These are phyloP conservation scores for Aegithalos caudatus DNA, from an alignment of 2,113 vertebrate genomes.

Conservation along the genomic window DNA sequence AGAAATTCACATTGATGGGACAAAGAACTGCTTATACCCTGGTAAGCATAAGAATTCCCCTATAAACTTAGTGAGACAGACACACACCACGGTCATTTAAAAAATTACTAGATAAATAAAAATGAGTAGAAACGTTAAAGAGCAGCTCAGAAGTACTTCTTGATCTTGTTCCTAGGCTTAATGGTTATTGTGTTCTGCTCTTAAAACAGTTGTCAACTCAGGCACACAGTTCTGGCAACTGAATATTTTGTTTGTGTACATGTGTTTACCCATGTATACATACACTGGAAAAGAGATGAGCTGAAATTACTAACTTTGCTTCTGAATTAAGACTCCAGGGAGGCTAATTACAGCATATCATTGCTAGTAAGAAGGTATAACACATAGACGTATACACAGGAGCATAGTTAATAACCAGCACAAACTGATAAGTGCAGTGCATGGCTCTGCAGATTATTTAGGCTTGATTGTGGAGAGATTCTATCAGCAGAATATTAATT, in stretches of 20 bases:
- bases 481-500: neutral
- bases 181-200: neutral
- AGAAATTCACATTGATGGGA: neutral
- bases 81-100: neutral
- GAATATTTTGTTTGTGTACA: neutral
- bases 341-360: neutral
- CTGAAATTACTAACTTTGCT: neutral
- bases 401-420: neutral
- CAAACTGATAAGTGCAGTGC: neutral
- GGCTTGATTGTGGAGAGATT: neutral
- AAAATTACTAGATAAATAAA: neutral
- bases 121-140: neutral
- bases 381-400: neutral
- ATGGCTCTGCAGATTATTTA: neutral
- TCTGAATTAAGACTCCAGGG: neutral
- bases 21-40: neutral
- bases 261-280: neutral
- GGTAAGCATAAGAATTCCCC: neutral
- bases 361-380: neutral
- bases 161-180: neutral
- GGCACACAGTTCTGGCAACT: neutral
- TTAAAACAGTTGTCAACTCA: neutral
- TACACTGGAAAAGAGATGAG: neutral
- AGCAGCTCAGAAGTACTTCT: neutral
- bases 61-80: neutral